phyloP scores from a whole-genome alignment of 2,888 invertebrate genomes.

The Mesopsocus fuscifrons region DNA sequence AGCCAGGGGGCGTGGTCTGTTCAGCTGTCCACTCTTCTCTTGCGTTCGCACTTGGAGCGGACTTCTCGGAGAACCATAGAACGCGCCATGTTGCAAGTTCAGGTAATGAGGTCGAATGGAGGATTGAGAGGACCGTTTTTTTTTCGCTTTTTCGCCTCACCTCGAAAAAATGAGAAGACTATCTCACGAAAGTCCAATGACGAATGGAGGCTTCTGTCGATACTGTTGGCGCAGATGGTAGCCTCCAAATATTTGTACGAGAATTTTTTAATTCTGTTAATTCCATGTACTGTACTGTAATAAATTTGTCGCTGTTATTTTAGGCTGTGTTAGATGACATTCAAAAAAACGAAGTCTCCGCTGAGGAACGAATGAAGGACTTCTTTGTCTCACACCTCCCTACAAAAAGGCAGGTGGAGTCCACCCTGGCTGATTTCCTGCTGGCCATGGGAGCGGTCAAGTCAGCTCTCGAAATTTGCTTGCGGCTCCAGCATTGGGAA shows the following conservation, averaged over 20 bases:
- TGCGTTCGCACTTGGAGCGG: slow-evolving; percentile 59
- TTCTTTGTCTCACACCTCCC: slow-evolving; percentile 54
- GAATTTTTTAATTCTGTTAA: no score
- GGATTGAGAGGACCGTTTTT: no score
- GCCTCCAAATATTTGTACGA: no score
- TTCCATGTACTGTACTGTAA: no score
- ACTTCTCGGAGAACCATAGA: slow-evolving; percentile 66
- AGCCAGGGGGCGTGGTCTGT: slow-evolving; percentile 52
- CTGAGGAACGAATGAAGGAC: slow-evolving; percentile 29
- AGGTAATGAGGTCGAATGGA: no score
- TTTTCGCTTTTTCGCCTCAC: no score
- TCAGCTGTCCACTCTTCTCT: slow-evolving; percentile 49
- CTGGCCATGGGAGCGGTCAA: slow-evolving; percentile 66
- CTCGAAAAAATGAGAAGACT: no score
- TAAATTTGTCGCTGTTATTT: no score
- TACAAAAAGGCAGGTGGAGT: slow-evolving; percentile 58
- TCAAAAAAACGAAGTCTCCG: slow-evolving; percentile 25
- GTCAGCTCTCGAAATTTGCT: slow-evolving; percentile 61
- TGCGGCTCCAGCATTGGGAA: slow-evolving; percentile 69
- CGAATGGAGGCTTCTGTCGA: no score
- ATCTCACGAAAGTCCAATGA: no score
- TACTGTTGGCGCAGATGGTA: no score
- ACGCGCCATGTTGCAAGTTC: slow-evolving; percentile 70
- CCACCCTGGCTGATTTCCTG: slow-evolving; percentile 58
- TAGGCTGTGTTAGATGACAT: slow-evolving; percentile 38